Base-by-base conservation (phyloP, 2,888 invertebrate species). In the Apotomis betuletana region DNA sequence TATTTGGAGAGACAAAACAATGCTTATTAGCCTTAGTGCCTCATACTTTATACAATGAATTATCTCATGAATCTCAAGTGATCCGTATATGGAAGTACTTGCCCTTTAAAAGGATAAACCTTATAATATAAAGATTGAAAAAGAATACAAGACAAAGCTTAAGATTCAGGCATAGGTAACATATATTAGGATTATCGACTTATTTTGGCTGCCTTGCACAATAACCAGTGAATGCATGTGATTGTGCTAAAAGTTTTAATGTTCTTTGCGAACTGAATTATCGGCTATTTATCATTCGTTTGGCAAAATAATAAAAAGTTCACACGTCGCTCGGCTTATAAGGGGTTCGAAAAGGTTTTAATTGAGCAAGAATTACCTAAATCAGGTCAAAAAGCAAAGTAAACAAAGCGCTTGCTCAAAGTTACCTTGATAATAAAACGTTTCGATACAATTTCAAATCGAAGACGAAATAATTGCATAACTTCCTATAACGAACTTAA, bases 401-500 rank as follows among this genome's bases (percentile, higher is more conserved):
- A 62, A 62, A 62, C 41, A 71, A 62, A 51, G 44, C 51, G 44
- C 4, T 38, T 13, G 64, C 38, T 59, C 49, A 65, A 12, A 44
- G 62, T 62, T 63, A 59, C 72, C 72, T 72, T 68, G 72, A 67
- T 68, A 67, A 68, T 51, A 71, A 71, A 72, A 54, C 44, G 62
- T 58, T 72, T 62, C 67, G 72, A 52, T 72, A 68, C 67, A 72
- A 54, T 72, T 72, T 68, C 67, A 46, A 67, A 49, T 41, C 61
- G 57, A 68, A 72, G 72, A 72, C 15, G 72, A 63, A 61, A 70
- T 54, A 60, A 68, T 72, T 72, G 72, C 62, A 36, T 68, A 72
- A 72, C 72, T 72, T 72, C 72, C 72, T 68, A 72, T 68, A 72
- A 68, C 67, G 67, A 72, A 72, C 72, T 54, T 57, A 38, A 58